Conservation (phyloP, 37 sponge, comb jelly and placozoan species). For the Mnemiopsis leidyi region DNA sequence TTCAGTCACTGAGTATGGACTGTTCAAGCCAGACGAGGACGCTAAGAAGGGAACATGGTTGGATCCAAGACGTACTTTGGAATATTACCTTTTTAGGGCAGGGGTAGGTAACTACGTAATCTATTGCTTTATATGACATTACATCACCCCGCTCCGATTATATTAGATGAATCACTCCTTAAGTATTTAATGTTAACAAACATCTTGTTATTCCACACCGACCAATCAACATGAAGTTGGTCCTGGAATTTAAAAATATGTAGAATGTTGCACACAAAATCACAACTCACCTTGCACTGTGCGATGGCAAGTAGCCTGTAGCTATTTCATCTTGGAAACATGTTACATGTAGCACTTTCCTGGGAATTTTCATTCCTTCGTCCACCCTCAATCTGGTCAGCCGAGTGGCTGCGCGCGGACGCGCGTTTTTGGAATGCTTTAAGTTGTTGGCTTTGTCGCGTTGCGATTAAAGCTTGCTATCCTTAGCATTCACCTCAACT, state of each 20-base stretch:
- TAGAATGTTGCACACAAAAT: background rate
- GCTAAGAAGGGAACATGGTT: constrained; percentile 92
- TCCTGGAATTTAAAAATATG: background rate
- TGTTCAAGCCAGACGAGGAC: constrained; percentile 95
- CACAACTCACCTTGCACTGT: too few relatives aligned
- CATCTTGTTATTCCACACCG: too few relatives aligned
- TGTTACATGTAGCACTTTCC: too few relatives aligned
- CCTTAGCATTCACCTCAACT: constrained; percentile 12
- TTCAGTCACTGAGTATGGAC: constrained; percentile 85
- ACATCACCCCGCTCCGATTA: too few relatives aligned
- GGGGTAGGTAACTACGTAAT: constrained; percentile 91
- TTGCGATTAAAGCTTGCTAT: background rate
- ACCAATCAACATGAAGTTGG: background rate
- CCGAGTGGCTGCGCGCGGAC: background rate
- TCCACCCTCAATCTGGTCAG: background rate
- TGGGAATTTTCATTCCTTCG: background rate
- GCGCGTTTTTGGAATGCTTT: background rate
- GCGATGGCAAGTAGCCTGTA: background rate
- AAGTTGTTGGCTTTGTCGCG: background rate
- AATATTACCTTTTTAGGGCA: constrained; percentile 88
- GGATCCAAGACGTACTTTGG: constrained; percentile 84
- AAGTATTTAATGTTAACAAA: too few relatives aligned
- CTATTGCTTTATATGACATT: too few relatives aligned
- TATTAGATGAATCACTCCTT: too few relatives aligned
- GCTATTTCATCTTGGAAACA: background rate